Evolutionary conservation across 2,888 invertebrate species (phyloP), one percentile per base, ranked within the genome.

Genomic region (Nemoura dubitans): DNA sequence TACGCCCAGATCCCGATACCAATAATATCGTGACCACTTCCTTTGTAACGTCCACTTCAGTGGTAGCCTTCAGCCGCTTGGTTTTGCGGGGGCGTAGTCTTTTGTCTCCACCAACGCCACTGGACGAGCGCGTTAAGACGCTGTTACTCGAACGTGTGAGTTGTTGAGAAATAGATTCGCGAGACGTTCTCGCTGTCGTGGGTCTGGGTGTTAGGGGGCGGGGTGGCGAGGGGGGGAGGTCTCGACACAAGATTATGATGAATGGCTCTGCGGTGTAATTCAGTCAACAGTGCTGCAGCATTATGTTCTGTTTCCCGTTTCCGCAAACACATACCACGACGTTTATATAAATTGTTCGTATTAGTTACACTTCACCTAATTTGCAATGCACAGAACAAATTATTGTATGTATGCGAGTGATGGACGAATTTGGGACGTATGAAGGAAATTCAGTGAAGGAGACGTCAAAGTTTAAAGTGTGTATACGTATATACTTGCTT

Each of bases 291-390:
- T 59, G 59, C 16, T 59, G 14, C 36, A n/a, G 36, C 14, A 59
- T 59, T 59, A 2, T 59, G 59, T 21, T 59, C 59, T 16, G 59
- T 59, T 59, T 10, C 21, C 59, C 21, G 59, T 59, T 59, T 59
- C 59, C 59, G 59, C 21, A 14, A 59, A 59, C 59, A 21, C 59
- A 59, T 21, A 59, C 59, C 59, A 21, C 59, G 59, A 10, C 59
- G 59, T 59, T 59, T 59, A 59, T 59, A 59, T 59, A 59, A 59
- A 59, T 59, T 59, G 59, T 59, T 59, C 59, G 59, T 16, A 59
- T 59, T 59, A 59, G 59, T 16, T 59, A 59, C 59, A 59, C 16
- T 59, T 21, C 59, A 59, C 16, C 59, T 59, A 59, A 59, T 59
- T 59, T 59, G 16, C 59, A 59, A 21, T 21, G 10, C 14, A 14